Evolutionary conservation across 2,797 vertebrate species (phyloP).

Genomic region (Aphelocoma californica): DNA sequence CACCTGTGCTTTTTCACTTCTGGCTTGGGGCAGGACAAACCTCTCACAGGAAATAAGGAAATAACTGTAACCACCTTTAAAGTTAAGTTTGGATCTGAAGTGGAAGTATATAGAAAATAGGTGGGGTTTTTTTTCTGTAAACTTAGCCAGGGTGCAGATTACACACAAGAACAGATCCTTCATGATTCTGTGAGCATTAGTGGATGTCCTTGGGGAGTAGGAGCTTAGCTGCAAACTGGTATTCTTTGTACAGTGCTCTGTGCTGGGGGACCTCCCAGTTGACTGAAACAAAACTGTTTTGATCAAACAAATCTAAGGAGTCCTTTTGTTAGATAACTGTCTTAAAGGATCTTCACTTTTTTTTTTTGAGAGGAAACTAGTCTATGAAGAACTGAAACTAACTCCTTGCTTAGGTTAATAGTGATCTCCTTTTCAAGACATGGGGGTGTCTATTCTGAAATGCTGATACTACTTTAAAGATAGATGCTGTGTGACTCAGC

Average conservation of each 20-base stretch:
- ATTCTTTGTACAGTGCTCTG: neutral
- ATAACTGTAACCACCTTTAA: neutral
- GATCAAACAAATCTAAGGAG: neutral
- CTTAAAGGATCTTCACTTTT: neutral
- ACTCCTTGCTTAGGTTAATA: neutral
- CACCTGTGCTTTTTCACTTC: neutral
- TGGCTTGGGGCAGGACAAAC: neutral
- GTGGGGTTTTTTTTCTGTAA: rapidly evolving
- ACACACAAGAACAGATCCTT: neutral
- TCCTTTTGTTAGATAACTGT: neutral
- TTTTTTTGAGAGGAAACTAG: neutral
- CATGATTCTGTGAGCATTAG: neutral
- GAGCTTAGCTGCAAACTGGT: neutral
- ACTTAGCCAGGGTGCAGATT: neutral
- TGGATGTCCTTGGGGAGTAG: neutral
- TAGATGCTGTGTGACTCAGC: neutral
- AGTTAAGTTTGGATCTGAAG: neutral
- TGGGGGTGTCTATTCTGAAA: neutral
- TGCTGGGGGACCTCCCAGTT: neutral
- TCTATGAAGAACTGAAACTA: neutral
- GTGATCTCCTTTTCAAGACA: neutral
- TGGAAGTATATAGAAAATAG: neutral
- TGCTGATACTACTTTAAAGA: neutral
- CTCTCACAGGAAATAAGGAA: neutral
- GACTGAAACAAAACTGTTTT: neutral